Percentiles rank a stretch among this genome's conserved stretches.
Evolutionary conservation across 2,888 invertebrate genomes (phyloP).

Genomic region (Andrena minutula): DNA sequence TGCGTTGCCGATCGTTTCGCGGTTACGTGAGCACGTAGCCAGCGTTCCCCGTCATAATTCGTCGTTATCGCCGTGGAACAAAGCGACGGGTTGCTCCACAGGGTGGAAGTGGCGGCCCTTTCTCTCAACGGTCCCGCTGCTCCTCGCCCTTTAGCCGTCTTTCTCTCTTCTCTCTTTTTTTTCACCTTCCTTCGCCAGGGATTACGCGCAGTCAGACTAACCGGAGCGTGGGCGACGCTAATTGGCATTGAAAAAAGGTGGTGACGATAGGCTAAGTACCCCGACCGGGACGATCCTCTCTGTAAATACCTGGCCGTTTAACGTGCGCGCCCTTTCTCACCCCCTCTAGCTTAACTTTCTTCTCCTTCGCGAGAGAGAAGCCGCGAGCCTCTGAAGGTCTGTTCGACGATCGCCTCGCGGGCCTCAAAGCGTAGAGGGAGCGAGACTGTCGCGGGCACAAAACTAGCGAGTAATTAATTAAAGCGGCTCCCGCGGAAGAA

Average conservation of each 20-base stretch:
- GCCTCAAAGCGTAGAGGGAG: constrained; percentile 41
- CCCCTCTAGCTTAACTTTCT: constrained; percentile 37
- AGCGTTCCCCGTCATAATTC: constrained; percentile 36
- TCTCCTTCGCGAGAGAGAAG: constrained; percentile 34
- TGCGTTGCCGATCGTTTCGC: not conserved
- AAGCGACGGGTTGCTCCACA: constrained; percentile 62
- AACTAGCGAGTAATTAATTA: constrained; percentile 77
- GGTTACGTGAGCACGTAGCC: constrained; percentile 6
- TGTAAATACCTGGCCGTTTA: constrained; percentile 52
- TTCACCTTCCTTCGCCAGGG: constrained; percentile 23
- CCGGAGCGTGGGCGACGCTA: constrained; percentile 75
- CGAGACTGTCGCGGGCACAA: constrained; percentile 54
- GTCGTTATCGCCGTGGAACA: constrained; percentile 59
- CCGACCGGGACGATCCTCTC: constrained; percentile 58
- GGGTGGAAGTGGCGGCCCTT: constrained; percentile 63
- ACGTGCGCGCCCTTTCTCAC: constrained; percentile 21
- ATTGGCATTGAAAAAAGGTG: constrained; percentile 83
- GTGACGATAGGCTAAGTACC: constrained; percentile 78
- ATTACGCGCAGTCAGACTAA: constrained; percentile 63
- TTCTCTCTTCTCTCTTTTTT: constrained; percentile 1
- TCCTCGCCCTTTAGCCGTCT: constrained; percentile 33
- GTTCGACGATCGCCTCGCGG: constrained; percentile 52
- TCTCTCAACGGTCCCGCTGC: constrained; percentile 38
- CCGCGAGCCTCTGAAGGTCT: constrained; percentile 38
- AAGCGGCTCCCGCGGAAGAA: constrained; percentile 45